Evolutionary conservation across 2,113 vertebrate genomes (phyloP).

Genomic region (mouse (Mus musculus)): DNA sequence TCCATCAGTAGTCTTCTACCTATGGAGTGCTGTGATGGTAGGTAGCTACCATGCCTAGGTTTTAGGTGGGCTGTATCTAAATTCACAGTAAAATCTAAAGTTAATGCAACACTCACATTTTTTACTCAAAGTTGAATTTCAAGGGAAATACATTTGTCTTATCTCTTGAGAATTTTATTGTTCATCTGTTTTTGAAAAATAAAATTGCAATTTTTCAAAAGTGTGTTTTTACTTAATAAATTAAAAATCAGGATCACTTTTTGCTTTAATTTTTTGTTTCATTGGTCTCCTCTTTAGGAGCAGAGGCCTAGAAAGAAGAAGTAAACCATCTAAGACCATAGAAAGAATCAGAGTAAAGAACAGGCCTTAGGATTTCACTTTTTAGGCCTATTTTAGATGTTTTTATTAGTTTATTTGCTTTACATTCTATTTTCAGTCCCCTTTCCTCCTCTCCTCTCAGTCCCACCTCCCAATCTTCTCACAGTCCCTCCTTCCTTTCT

Average conservation of each 20-base stretch:
- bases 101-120: not conserved
- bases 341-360: too few species aligned
- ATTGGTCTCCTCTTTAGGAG: not conserved
- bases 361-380: not conserved
- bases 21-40: not conserved
- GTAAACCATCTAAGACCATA: not conserved
- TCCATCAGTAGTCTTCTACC: not conserved
- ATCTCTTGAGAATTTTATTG: not conserved
- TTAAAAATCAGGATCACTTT: not conserved
- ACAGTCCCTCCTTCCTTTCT: too few species aligned
- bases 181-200: not conserved
- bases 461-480: too few species aligned
- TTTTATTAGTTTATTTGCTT: too few species aligned
- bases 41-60: not conserved
- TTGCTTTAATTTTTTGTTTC: not conserved
- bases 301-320: not conserved
- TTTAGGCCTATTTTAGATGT: too few species aligned
- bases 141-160: not conserved
- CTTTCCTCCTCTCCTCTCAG: too few species aligned
- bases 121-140: slow-evolving; percentile 20
- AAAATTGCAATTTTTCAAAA: slow-evolving; percentile 13
- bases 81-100: not conserved
- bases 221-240: not conserved
- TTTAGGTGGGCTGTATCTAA: not conserved
- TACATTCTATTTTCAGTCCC: too few species aligned